Evolutionary conservation across 2,888 invertebrate genomes (phyloP), one percentile per base, ranked within the genome.

Genomic region (Netelia melanura): DNA sequence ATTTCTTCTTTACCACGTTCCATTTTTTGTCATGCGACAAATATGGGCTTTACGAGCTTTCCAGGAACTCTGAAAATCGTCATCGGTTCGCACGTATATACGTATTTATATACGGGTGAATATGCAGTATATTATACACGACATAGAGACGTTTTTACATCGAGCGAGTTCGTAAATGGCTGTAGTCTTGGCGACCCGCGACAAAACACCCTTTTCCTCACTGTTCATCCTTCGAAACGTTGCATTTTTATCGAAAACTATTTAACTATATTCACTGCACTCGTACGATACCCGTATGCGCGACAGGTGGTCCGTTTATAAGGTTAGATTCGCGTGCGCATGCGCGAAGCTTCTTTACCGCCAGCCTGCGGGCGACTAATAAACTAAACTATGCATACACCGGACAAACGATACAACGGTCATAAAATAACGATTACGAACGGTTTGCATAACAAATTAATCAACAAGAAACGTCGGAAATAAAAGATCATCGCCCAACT

Each of bases 171-270:
- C 6, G 25, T 65, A 48, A 67, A 79, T 79, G 72, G 52, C 80
- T 77, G 91, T 91, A 90, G 80, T 90, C 88, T 90, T 89, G 87
- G 91, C 91, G 89, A 91, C 91, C 87, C 25, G 79, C 84, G 71
- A 65, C 91, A 91, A 89, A 91, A 91, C 91, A 90, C 81, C 81
- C 83, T 30, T 78, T 62, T 65, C 25, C n/a, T 44, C 67, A 25
- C n/a, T 62, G 23, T 48, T 14, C 81, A 83, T 72, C 81, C 81
- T 62, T 71, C 71, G 75, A 65, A 77, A 80, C 84, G 84, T 72
- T 87, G 87, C 87, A 85, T 80, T 87, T 86, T 86, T 81, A 86
- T 87, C 86, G 78, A 74, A 56, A 64, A 83, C 79, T 72, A 81
- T 85, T 80, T 80, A 83, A 83, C 71, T 79, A 80, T 79, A 77